phyloP scores from a whole-genome alignment of 1,140 invertebrate species.

The Cotesia chilonis region DNA sequence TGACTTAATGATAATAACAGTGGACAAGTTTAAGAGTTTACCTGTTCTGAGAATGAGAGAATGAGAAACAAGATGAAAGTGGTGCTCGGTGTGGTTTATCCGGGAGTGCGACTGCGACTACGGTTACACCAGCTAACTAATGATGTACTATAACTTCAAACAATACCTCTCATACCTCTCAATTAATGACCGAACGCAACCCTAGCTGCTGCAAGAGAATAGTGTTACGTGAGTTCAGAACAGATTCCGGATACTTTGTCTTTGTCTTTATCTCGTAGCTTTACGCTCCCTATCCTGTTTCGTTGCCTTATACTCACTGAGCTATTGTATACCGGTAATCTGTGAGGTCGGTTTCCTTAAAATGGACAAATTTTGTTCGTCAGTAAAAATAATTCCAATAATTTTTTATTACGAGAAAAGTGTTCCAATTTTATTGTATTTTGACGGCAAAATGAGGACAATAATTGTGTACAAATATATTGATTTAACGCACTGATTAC shows the following conservation, averaged over 20 bases:
- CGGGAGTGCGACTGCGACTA: slow-evolving; percentile 4
- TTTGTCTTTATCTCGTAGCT: not conserved
- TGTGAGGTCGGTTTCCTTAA: too few species aligned
- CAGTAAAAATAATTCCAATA: too few species aligned
- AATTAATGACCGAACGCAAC: slow-evolving; percentile 33
- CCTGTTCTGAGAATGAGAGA: slow-evolving; percentile 8
- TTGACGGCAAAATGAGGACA: too few species aligned
- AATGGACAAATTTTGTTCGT: too few species aligned
- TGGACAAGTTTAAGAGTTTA: not conserved
- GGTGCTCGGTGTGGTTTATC: slow-evolving; percentile 2
- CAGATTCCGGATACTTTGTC: slow-evolving; percentile 18
- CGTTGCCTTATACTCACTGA: not conserved
- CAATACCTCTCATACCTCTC: slow-evolving; percentile 37
- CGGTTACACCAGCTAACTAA: slow-evolving; percentile 33
- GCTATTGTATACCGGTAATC: too few species aligned
- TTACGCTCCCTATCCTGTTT: not conserved
- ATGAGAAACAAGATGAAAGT: slow-evolving; percentile 14
- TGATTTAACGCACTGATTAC: too few species aligned
- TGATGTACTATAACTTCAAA: slow-evolving; percentile 28
- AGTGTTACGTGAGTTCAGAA: slow-evolving; percentile 11
- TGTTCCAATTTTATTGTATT: too few species aligned
- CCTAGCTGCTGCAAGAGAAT: not conserved
- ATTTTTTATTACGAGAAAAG: too few species aligned
- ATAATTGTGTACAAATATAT: too few species aligned
- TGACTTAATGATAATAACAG: too few species aligned